phyloP scores from a whole-genome alignment of 2,113 vertebrate genomes.

The Emydocephalus ijimae region DNA sequence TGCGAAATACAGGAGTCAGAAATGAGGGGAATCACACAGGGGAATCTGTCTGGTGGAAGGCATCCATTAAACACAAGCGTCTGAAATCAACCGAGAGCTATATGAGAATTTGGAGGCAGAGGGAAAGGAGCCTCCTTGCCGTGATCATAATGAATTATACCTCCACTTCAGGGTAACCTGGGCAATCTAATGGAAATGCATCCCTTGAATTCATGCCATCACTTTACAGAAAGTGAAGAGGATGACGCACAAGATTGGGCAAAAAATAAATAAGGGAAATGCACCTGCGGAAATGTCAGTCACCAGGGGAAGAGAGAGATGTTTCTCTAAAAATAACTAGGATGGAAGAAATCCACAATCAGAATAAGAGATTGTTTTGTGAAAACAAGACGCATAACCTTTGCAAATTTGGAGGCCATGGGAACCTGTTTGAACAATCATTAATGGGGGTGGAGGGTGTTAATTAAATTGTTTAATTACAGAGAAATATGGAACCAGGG shows the following conservation, averaged over 20 bases:
- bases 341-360: neutral
- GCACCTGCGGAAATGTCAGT: neutral
- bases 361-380: conserved; percentile 15
- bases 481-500: neutral
- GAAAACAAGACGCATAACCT: neutral
- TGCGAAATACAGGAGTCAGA: neutral
- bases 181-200: neutral
- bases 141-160: conserved; percentile 36
- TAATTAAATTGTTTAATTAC: neutral
- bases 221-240: conserved; percentile 17
- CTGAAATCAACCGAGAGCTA: conserved; percentile 36
- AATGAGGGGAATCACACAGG: conserved; percentile 7
- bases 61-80: conserved; percentile 39
- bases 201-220: conserved; percentile 38
- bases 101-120: conserved; percentile 36
- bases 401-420: neutral
- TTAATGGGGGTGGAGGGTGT: neutral
- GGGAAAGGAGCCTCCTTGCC: conserved; percentile 42
- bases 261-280: conserved; percentile 26
- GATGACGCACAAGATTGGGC: conserved; percentile 9
- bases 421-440: neutral
- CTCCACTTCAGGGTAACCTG: conserved; percentile 39
- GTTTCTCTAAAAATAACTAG: conserved; percentile 18
- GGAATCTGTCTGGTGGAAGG: conserved; percentile 28
- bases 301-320: conserved; percentile 11